Conservation (phyloP, 2,888 invertebrate genomes). For the Luperina nickerlii region DNA sequence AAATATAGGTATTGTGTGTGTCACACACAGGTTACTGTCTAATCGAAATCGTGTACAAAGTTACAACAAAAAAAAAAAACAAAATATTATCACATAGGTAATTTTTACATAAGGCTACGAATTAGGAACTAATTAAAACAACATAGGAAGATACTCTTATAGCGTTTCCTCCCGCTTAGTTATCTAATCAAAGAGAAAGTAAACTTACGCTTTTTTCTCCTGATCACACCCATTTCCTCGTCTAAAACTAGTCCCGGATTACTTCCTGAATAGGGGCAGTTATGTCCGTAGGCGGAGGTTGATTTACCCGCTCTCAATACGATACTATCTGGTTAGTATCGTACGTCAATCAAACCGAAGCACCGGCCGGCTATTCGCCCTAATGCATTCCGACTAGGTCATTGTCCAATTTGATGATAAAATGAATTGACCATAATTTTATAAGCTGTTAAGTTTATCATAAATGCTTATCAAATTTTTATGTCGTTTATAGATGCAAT, state of each 20-base stretch:
- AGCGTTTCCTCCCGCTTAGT: slow-evolving; percentile 18
- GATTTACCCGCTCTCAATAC: slow-evolving; percentile 73
- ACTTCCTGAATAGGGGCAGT: slow-evolving; percentile 76
- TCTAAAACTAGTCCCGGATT: slow-evolving; percentile 73
- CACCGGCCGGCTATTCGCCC: slow-evolving; percentile 78
- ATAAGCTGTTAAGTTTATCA: slow-evolving; percentile 47
- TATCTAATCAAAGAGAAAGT: slow-evolving; percentile 73
- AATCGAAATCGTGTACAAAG: slow-evolving; percentile 18
- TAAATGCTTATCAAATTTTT: slow-evolving; percentile 39
- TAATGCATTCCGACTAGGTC: slow-evolving; percentile 85
- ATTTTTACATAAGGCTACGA: slow-evolving; percentile 13
- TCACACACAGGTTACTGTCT: slow-evolving; percentile 13
- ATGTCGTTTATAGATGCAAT: slow-evolving; percentile 48
- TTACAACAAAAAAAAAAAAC: not conserved
- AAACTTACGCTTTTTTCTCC: slow-evolving; percentile 89
- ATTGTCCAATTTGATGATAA: slow-evolving; percentile 78
- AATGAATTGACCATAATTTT: slow-evolving; percentile 58
- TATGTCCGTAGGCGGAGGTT: slow-evolving; percentile 73
- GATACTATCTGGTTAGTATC: slow-evolving; percentile 76
- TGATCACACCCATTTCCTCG: slow-evolving; percentile 87
- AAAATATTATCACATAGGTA: not conserved
- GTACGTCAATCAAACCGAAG: slow-evolving; percentile 80
- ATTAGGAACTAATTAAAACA: slow-evolving; percentile 24
- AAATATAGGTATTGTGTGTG: slow-evolving; percentile 13
- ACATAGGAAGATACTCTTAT: not conserved